Conservation (phyloP, 2,888 invertebrate genomes). For the Hydriomena furcata region DNA sequence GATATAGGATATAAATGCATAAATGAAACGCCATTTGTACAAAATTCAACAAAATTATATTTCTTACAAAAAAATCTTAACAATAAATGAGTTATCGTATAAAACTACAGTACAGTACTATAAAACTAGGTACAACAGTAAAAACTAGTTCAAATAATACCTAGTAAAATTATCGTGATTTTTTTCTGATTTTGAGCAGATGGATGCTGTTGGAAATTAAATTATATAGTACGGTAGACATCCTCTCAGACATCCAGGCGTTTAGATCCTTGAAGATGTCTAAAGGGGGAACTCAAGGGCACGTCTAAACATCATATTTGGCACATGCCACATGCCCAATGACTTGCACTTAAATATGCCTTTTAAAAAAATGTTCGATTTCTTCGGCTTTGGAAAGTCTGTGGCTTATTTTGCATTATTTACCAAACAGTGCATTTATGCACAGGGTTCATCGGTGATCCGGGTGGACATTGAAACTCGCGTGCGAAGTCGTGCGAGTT, state of each 20-base stretch:
- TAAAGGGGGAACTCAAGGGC: too few relatives aligned
- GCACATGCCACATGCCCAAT: too few relatives aligned
- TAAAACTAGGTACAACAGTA: slow-evolving; percentile 76
- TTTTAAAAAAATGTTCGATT: too few relatives aligned
- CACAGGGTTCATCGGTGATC: slow-evolving; percentile 91
- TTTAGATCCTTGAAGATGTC: too few relatives aligned
- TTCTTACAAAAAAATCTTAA: slow-evolving; percentile 21
- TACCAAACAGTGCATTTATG: slow-evolving; percentile 92
- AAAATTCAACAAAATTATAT: slow-evolving; percentile 15
- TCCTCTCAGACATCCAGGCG: too few relatives aligned
- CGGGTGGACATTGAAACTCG: slow-evolving; percentile 87
- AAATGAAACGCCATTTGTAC: neutral
- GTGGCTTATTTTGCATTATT: neutral
- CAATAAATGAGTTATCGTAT: slow-evolving; percentile 16
- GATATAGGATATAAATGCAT: too few relatives aligned
- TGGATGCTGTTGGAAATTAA: too few relatives aligned
- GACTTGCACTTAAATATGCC: too few relatives aligned
- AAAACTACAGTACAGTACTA: slow-evolving; percentile 27
- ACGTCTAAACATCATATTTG: too few relatives aligned
- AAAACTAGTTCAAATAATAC: slow-evolving; percentile 7
- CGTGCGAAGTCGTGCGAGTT: slow-evolving; percentile 90
- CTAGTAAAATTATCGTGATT: neutral
- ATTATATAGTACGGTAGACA: too few relatives aligned
- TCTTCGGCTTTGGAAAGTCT: neutral
- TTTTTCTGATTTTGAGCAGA: too few relatives aligned